These are phyloP conservation scores for Nestor notabilis DNA, from an alignment of 2,113 vertebrate species.

Conservation along the genomic window DNA sequence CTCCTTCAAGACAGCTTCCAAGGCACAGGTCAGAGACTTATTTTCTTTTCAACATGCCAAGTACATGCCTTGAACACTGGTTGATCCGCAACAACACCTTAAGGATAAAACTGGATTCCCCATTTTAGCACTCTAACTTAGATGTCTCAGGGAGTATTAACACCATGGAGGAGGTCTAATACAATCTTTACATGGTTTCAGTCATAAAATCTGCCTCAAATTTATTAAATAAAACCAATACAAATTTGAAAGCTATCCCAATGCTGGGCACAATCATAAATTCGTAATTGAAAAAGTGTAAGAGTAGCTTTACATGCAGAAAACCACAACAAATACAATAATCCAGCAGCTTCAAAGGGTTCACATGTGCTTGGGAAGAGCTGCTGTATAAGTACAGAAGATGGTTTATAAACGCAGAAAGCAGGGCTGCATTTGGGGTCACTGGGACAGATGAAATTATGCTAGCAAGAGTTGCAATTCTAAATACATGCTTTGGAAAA, in stretches of 20 bases:
- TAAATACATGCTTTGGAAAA: background rate
- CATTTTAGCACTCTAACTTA: background rate
- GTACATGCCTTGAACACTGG: background rate
- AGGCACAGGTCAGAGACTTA: background rate
- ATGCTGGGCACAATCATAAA: background rate
- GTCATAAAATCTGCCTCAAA: background rate
- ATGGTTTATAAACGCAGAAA: background rate
- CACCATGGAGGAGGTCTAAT: background rate
- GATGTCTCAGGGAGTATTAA: background rate
- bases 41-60: background rate
- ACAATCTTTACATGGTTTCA: background rate
- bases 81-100: background rate
- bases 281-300: background rate
- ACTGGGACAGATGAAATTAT: background rate
- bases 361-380: background rate
- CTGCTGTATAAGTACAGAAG: background rate
- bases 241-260: background rate
- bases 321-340: background rate
- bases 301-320: background rate
- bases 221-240: background rate
- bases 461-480: rapidly evolving
- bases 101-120: background rate
- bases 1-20: background rate
- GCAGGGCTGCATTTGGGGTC: background rate
- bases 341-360: background rate